Percentiles rank a stretch among this genome's conserved stretches.
These are phyloP conservation scores for Nebria brevicollis DNA, from an alignment of 2,888 invertebrate genomes.

Conservation along the genomic window DNA sequence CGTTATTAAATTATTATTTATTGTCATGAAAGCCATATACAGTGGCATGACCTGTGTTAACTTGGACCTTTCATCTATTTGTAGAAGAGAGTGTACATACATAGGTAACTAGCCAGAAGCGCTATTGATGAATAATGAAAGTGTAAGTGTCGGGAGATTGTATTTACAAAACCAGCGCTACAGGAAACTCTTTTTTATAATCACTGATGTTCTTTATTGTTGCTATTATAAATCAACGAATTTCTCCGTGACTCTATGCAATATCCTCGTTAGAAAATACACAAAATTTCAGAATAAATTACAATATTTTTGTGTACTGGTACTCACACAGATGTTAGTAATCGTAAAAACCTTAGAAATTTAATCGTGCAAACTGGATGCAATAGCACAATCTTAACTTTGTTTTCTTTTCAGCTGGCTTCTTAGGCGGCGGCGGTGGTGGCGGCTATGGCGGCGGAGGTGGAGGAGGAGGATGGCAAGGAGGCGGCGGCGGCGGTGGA, in stretches of 20 bases:
- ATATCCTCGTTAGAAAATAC: conserved; percentile 7
- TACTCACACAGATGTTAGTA: not conserved
- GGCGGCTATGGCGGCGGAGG: conserved; percentile 52
- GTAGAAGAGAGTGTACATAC: not conserved
- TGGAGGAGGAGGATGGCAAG: conserved; percentile 23
- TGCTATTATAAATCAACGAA: not conserved
- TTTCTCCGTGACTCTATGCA: not conserved
- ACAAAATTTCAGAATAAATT: conserved; percentile 9
- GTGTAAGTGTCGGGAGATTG: not conserved
- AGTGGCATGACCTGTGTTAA: not conserved
- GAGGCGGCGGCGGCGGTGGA: conserved; percentile 28
- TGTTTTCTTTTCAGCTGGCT: conserved; percentile 52
- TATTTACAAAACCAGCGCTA: not conserved
- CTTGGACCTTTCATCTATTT: not conserved
- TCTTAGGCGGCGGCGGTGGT: conserved; percentile 51
- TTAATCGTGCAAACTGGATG: not conserved
- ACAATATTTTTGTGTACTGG: not conserved
- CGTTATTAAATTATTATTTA: not conserved
- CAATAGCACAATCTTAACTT: conserved; percentile 48
- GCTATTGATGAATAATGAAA: not conserved
- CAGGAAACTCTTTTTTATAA: not conserved
- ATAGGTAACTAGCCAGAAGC: not conserved
- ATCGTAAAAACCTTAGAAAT: not conserved
- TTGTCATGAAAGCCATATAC: not conserved
- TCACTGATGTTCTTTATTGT: not conserved